Conservation (phyloP, 2,888 invertebrate species). For the Formica aserva region DNA sequence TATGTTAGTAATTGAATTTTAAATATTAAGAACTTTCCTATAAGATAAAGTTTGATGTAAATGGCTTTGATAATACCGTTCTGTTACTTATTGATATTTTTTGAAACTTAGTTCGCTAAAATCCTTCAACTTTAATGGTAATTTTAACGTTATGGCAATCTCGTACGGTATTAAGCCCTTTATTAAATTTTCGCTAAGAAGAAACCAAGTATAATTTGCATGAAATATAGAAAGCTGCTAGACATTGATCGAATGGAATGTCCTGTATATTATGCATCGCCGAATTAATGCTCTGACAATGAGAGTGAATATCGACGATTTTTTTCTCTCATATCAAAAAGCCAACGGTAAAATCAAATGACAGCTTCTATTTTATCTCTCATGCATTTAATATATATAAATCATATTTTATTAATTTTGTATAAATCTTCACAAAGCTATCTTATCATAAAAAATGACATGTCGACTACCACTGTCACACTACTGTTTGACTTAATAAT, state of each 20-base stretch:
- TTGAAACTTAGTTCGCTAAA: constrained; percentile 31
- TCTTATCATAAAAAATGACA: not conserved
- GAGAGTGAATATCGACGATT: constrained; percentile 9
- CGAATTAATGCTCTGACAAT: not conserved
- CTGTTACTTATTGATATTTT: constrained; percentile 44
- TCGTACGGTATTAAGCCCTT: constrained; percentile 25
- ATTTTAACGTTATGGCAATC: constrained; percentile 43
- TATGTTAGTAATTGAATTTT: constrained; percentile 27
- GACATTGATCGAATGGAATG: constrained; percentile 6
- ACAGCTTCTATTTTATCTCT: not conserved
- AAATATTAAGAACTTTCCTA: constrained; percentile 26
- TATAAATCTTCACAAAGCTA: not conserved
- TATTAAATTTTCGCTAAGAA: constrained; percentile 40
- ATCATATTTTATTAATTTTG: constrained; percentile 9
- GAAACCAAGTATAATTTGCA: constrained; percentile 43
- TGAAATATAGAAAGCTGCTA: constrained; percentile 19
- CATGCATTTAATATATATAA: not conserved
- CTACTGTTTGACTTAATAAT: not conserved
- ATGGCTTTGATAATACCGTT: constrained; percentile 39
- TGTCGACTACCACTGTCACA: not conserved
- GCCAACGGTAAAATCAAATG: not conserved
- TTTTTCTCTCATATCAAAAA: not conserved
- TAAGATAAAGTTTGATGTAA: constrained; percentile 27
- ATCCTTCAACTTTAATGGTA: constrained; percentile 42
- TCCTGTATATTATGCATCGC: constrained; percentile 3